These are phyloP conservation scores for Embiotoca jacksoni DNA, from an alignment of 2,113 vertebrate species.

Conservation along the genomic window DNA sequence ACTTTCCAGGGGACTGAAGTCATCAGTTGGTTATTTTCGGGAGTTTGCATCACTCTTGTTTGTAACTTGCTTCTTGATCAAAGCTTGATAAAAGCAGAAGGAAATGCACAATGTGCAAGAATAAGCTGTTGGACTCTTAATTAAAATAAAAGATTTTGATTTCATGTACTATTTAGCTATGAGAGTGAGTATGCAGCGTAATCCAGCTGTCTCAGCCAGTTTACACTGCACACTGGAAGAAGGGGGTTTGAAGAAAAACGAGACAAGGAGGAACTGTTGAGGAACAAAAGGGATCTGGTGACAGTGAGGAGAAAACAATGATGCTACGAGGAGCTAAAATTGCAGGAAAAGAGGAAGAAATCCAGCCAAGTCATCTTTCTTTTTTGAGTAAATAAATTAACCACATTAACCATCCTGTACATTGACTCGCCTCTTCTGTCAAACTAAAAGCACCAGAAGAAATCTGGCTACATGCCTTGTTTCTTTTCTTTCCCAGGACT, in stretches of 20 bases:
- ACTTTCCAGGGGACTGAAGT: constrained; percentile 40
- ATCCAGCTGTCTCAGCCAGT: background rate
- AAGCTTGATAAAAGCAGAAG: constrained; percentile 12
- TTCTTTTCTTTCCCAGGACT: constrained; percentile 69
- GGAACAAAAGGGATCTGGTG: background rate
- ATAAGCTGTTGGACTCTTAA: background rate
- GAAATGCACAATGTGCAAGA: background rate
- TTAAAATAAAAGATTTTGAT: background rate
- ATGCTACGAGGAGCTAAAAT: background rate
- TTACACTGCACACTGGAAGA: background rate
- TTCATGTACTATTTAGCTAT: background rate
- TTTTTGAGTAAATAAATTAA: constrained; percentile 38
- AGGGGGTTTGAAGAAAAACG: background rate
- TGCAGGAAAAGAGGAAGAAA: constrained; percentile 17
- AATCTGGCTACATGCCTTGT: constrained; percentile 51
- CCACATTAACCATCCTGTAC: constrained; percentile 15
- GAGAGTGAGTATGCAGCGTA: background rate
- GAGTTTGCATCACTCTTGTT: constrained; percentile 18
- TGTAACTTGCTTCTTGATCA: constrained; percentile 9
- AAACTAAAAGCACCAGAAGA: constrained; percentile 8
- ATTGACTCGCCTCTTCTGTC: constrained; percentile 20
- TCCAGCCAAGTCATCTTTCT: constrained; percentile 1
- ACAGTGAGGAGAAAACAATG: constrained; percentile 18
- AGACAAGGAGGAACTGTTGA: rapidly evolving
- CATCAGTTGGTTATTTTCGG: constrained; percentile 54